Conservation (phyloP, 2,888 invertebrate genomes). For the Drosophila neonasuta region DNA sequence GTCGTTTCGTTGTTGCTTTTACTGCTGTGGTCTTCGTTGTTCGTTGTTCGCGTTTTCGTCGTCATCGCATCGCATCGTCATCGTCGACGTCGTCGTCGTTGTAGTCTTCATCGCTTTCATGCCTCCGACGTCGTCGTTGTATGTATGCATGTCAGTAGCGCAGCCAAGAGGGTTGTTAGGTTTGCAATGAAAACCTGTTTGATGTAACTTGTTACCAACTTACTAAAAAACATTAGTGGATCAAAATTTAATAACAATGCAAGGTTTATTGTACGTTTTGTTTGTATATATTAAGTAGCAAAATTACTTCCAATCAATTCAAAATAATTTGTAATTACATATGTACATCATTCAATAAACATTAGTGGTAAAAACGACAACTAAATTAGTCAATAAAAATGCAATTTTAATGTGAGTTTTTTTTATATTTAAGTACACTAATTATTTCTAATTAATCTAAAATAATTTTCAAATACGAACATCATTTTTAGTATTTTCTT, state of each 20-base stretch:
- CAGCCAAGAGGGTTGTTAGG: neutral
- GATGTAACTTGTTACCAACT: neutral
- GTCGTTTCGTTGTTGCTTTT: constrained; percentile 26
- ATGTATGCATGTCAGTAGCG: constrained; percentile 45
- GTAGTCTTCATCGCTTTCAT: constrained; percentile 37
- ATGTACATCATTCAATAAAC: too few relatives aligned
- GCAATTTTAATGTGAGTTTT: too few relatives aligned
- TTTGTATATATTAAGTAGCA: too few relatives aligned
- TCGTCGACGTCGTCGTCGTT: constrained; percentile 33
- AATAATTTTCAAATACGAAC: too few relatives aligned
- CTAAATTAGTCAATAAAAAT: too few relatives aligned
- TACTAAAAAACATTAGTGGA: neutral
- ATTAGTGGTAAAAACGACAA: too few relatives aligned
- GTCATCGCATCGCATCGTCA: constrained; percentile 21
- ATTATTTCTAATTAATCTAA: too few relatives aligned
- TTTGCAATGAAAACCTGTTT: neutral
- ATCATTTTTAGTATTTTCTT: too few relatives aligned
- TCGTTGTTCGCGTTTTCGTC: constrained; percentile 30
- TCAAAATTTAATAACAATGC: neutral
- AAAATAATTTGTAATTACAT: too few relatives aligned
- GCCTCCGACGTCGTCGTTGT: constrained; percentile 14
- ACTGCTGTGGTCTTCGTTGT: constrained; percentile 34
- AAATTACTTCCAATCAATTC: too few relatives aligned
- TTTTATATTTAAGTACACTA: too few relatives aligned
- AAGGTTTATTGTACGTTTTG: too few relatives aligned